A percentile compares a stretch with the other conserved stretches of the same genome.
phyloP scores from a whole-genome alignment of 2,888 invertebrate species.

The Spilarctia lutea region DNA sequence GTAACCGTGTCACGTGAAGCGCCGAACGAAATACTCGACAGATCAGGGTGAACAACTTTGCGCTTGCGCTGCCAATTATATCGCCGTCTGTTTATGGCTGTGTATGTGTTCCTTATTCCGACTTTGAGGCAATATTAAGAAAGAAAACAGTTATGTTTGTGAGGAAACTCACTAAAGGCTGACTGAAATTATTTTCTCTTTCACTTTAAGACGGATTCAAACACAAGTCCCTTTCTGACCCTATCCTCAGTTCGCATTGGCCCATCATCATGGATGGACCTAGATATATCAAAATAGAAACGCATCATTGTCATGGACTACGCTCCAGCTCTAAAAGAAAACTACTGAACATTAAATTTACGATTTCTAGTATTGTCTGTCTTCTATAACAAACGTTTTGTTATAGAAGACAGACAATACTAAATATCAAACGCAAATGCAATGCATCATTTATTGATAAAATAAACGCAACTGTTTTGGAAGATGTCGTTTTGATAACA shows the following conservation, averaged over 20 bases:
- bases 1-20: slow-evolving; percentile 67
- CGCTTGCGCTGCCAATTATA: slow-evolving; percentile 49
- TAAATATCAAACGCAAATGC: slow-evolving; percentile 3
- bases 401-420: not conserved
- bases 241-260: not conserved
- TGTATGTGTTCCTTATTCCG: not conserved
- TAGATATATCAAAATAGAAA: not conserved
- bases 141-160: not conserved
- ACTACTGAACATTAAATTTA: not conserved
- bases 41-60: slow-evolving; percentile 59
- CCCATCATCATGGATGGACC: not conserved
- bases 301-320: not conserved
- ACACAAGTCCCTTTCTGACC: not conserved
- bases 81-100: slow-evolving; percentile 7
- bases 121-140: not conserved
- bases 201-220: not conserved
- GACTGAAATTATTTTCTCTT: not conserved
- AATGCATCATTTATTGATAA: not conserved
- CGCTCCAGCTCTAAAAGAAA: not conserved
- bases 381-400: not conserved
- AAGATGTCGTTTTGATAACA: slow-evolving; percentile 1
- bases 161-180: not conserved
- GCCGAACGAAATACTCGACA: slow-evolving; percentile 60
- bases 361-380: not conserved
- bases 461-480: not conserved